phyloP scores from a whole-genome alignment of 2,113 vertebrate genomes.

The Antigone vipio region DNA sequence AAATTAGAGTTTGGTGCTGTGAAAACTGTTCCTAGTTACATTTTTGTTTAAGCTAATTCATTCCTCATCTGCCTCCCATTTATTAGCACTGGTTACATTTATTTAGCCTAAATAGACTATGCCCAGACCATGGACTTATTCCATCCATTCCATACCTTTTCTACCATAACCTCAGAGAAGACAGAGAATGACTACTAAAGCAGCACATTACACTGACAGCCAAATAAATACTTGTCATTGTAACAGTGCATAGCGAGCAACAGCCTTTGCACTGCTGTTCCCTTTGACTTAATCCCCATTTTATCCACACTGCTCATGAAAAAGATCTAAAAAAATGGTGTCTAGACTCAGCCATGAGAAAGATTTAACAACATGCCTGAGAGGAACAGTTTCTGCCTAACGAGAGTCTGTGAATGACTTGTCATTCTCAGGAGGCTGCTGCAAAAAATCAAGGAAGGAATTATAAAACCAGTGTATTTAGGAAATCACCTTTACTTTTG shows the following conservation, averaged over 20 bases:
- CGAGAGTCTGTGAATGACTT: background rate
- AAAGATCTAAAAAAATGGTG: background rate
- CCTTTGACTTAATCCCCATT: background rate
- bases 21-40: background rate
- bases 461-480: background rate
- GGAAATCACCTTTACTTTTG: background rate
- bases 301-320: background rate
- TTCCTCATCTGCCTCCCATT: background rate
- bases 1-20: background rate
- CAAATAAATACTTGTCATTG: background rate
- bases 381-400: background rate
- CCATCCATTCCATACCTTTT: background rate
- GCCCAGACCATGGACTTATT: background rate
- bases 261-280: background rate
- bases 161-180: background rate
- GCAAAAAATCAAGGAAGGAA: background rate
- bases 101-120: background rate
- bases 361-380: background rate
- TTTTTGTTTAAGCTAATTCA: background rate
- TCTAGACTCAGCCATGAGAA: background rate
- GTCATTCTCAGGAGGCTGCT: background rate
- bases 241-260: background rate
- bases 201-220: background rate
- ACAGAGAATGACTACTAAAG: background rate
- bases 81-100: background rate